A percentile compares a stretch with the other conserved stretches of the same genome.
Evolutionary conservation across 2,888 invertebrate species (phyloP).

Genomic region (Nomada goodeniana): DNA sequence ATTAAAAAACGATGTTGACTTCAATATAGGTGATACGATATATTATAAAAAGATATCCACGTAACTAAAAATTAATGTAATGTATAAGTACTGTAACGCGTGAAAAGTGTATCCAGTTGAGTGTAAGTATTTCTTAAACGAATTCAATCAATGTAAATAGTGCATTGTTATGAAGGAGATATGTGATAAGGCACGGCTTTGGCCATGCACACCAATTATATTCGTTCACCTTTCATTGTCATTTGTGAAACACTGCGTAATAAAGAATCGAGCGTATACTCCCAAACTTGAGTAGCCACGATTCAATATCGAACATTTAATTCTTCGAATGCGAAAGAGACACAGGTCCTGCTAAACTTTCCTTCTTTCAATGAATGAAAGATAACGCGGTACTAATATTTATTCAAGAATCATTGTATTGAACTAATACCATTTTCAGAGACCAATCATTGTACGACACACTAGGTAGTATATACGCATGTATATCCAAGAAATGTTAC

Average conservation of each 20-base stretch:
- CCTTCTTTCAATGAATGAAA: neutral
- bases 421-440: conserved; percentile 4
- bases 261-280: conserved; percentile 2
- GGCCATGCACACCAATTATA: conserved; percentile 80
- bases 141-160: conserved; percentile 73
- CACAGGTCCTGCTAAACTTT: neutral
- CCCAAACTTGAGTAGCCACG: neutral
- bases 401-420: conserved; percentile 8
- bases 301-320: neutral
- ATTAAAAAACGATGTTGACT: conserved; percentile 33
- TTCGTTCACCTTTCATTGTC: conserved; percentile 78
- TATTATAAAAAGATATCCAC: conserved; percentile 4
- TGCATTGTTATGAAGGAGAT: conserved; percentile 69
- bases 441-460: conserved; percentile 25
- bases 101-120: conserved; percentile 49
- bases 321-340: neutral
- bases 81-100: conserved; percentile 38
- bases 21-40: conserved; percentile 13
- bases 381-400: neutral
- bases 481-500: conserved; percentile 2
- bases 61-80: conserved; percentile 45
- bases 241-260: conserved; percentile 70
- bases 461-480: neutral
- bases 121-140: conserved; percentile 65
- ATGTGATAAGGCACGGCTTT: conserved; percentile 83